Evolutionary conservation across 2,888 invertebrate genomes (phyloP).

Genomic region (Malthinus seriepunctatus): DNA sequence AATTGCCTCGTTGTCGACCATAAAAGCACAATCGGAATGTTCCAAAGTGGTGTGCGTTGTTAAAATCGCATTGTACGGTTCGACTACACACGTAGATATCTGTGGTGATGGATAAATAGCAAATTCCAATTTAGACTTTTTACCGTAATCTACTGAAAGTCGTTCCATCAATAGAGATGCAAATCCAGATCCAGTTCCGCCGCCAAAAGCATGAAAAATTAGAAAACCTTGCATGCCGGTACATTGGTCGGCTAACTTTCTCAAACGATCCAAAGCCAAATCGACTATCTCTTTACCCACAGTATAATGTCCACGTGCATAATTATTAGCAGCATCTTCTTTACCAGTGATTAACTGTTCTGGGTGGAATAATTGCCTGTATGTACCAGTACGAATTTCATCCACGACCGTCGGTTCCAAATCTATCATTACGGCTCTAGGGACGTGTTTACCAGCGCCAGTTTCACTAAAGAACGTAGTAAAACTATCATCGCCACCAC

Average conservation of each 20-base stretch:
- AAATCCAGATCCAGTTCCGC: constrained; percentile 90
- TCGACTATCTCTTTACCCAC: constrained; percentile 75
- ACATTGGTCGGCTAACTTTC: constrained; percentile 75
- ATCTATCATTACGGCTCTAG: constrained; percentile 67
- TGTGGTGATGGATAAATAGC: constrained; percentile 89
- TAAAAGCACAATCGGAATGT: constrained; percentile 65
- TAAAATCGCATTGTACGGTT: constrained; percentile 66
- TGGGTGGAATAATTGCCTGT: constrained; percentile 85
- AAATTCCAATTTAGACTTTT: constrained; percentile 59
- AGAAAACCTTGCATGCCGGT: constrained; percentile 81
- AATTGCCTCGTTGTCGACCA: constrained; percentile 56
- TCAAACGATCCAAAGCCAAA: constrained; percentile 66
- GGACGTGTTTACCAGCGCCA: constrained; percentile 63
- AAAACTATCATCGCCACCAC: constrained; percentile 49
- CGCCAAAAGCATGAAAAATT: constrained; percentile 93
- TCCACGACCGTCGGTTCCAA: constrained; percentile 69
- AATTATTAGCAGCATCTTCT: constrained; percentile 85
- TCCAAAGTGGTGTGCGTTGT: constrained; percentile 66
- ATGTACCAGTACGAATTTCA: constrained; percentile 66
- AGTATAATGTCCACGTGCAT: constrained; percentile 81
- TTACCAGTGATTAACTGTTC: constrained; percentile 89
- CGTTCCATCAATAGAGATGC: constrained; percentile 91
- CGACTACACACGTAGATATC: constrained; percentile 57
- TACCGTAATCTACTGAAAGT: constrained; percentile 86
- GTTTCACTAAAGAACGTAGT: constrained; percentile 50